A percentile compares a stretch with the other conserved stretches of the same genome.
These are phyloP conservation scores for Sebastes iracundus DNA, from an alignment of 2,797 vertebrate species.

Conservation along the genomic window DNA sequence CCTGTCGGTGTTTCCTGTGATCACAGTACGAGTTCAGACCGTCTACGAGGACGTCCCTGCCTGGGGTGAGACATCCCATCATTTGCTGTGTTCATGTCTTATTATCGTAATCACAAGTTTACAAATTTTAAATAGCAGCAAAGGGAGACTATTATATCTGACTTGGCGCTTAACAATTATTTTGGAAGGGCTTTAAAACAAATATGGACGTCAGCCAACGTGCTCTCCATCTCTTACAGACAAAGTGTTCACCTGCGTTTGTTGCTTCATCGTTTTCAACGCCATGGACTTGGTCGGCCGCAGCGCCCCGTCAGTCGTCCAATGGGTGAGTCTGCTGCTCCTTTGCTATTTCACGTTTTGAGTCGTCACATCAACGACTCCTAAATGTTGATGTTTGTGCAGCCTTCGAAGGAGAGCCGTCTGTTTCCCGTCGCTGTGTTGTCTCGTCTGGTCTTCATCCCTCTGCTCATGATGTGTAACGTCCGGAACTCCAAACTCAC, in stretches of 20 bases:
- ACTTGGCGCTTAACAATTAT: background rate
- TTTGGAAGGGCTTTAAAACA: background rate
- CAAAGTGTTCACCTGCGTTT: slow-evolving; percentile 87
- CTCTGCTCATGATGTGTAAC: slow-evolving; percentile 92
- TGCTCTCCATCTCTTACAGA: slow-evolving; percentile 63
- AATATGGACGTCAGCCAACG: background rate
- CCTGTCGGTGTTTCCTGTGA: slow-evolving; percentile 88
- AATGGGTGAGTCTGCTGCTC: slow-evolving; percentile 84
- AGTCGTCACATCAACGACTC: rapidly evolving
- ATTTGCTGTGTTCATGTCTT: background rate
- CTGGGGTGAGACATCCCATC: slow-evolving; percentile 84
- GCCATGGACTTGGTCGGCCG: slow-evolving; percentile 87
- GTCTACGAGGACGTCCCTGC: slow-evolving; percentile 60
- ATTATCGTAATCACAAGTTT: background rate
- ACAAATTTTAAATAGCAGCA: background rate
- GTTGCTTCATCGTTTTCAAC: slow-evolving; percentile 91
- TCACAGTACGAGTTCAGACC: slow-evolving; percentile 83
- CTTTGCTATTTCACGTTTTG: background rate
- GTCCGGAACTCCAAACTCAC: slow-evolving; percentile 68
- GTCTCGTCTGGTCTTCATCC: slow-evolving; percentile 87
- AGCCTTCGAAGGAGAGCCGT: slow-evolving; percentile 88
- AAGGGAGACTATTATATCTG: background rate
- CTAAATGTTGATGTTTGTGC: background rate
- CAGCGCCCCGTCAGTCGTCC: slow-evolving; percentile 80
- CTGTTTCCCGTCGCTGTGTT: slow-evolving; percentile 84